Percentiles rank a stretch among this genome's conserved stretches.
Evolutionary conservation across 2,113 vertebrate genomes (phyloP).

Genomic region (Haemorhous mexicanus): DNA sequence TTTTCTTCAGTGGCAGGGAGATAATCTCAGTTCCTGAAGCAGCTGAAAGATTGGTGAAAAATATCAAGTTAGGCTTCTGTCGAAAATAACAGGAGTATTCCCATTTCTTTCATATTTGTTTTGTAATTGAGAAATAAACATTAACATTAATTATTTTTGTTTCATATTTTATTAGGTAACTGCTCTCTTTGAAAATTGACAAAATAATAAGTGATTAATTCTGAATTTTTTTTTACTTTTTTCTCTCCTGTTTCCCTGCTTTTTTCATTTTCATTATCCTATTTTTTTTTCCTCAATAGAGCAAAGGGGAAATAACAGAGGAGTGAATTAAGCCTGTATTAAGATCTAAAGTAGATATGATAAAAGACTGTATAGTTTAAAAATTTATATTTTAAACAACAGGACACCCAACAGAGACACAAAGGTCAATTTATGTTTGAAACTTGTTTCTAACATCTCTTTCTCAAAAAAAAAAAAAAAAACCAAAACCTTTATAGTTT

Average conservation of each 20-base stretch:
- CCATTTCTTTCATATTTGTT: neutral
- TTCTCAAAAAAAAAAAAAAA: neutral
- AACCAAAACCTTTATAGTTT: neutral
- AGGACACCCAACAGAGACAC: neutral
- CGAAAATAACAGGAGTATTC: neutral
- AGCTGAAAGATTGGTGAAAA: neutral
- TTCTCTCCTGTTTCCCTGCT: neutral
- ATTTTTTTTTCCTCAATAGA: neutral
- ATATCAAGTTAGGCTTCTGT: neutral
- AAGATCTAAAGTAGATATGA: neutral
- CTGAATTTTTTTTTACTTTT: neutral
- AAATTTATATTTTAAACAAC: neutral
- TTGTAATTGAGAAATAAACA: neutral
- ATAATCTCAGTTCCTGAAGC: neutral
- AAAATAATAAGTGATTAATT: neutral
- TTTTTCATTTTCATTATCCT: neutral
- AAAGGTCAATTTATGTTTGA: neutral
- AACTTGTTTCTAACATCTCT: neutral
- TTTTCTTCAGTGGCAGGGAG: neutral
- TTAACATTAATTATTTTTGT: neutral
- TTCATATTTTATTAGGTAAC: neutral
- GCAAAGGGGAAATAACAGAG: neutral
- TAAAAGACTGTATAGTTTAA: neutral
- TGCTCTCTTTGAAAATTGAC: neutral
- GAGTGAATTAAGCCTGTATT: neutral